Evolutionary conservation across 23 tunicate genomes (phyloP).

Genomic region (Trididemnum clinides): DNA sequence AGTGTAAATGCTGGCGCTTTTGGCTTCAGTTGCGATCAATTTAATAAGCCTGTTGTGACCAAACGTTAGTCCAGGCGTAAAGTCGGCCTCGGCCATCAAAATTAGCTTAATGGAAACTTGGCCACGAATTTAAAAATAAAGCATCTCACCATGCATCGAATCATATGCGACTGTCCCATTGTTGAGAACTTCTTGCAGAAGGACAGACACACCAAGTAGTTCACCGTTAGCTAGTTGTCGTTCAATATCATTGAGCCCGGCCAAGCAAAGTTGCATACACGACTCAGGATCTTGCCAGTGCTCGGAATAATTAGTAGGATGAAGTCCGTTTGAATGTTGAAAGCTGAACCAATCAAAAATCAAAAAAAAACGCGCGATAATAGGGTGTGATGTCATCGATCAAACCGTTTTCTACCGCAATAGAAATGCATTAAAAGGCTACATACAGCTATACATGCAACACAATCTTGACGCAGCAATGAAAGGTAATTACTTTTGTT

Average conservation of each 20-base stretch:
- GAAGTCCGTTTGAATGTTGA: constrained; percentile 49
- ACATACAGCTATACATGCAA: too few relatives aligned
- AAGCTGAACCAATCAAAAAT: too few relatives aligned
- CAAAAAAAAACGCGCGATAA: too few relatives aligned
- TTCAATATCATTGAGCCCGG: constrained; percentile 61
- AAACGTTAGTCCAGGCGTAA: too few relatives aligned
- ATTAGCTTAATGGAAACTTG: too few relatives aligned
- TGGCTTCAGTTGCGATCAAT: too few relatives aligned
- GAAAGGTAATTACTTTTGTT: too few relatives aligned
- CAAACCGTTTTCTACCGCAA: not conserved
- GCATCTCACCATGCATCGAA: constrained; percentile 44
- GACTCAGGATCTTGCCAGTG: constrained; percentile 76
- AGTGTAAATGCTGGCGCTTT: too few relatives aligned
- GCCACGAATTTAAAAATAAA: not conserved
- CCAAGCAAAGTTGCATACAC: constrained; percentile 74
- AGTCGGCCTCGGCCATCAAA: too few relatives aligned
- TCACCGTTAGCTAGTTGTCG: constrained; percentile 81
- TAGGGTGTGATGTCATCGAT: not conserved
- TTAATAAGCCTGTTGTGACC: too few relatives aligned
- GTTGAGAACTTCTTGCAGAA: constrained; percentile 72
- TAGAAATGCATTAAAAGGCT: too few relatives aligned
- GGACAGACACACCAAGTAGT: constrained; percentile 62
- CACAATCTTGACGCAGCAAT: too few relatives aligned
- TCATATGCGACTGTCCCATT: constrained; percentile 45
- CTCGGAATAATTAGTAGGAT: constrained; percentile 59